Conservation (phyloP, 2,888 invertebrate genomes). For the Macroteleia sp. region DNA sequence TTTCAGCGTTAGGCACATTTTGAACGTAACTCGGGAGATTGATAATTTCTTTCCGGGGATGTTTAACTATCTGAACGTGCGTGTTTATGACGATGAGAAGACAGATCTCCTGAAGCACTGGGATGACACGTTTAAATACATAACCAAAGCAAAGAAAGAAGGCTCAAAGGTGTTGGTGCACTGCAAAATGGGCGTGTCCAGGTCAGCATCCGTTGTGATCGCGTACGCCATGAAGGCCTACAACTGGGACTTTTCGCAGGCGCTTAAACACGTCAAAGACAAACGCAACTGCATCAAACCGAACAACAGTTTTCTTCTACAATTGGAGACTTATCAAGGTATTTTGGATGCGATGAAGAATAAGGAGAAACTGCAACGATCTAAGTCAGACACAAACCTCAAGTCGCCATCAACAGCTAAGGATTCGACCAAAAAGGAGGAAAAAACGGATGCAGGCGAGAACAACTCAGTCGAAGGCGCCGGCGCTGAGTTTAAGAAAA, state of each 20-base stretch:
- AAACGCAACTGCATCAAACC: slow-evolving; percentile 97
- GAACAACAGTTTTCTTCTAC: slow-evolving; percentile 96
- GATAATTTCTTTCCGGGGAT: slow-evolving; percentile 99
- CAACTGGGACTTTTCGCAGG: slow-evolving; percentile 95
- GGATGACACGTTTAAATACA: slow-evolving; percentile 99
- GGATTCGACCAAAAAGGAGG: slow-evolving; percentile 76
- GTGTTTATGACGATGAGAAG: slow-evolving; percentile 98
- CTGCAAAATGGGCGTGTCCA: slow-evolving; percentile 99
- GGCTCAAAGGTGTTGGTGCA: slow-evolving; percentile 98
- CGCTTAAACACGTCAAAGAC: slow-evolving; percentile 94
- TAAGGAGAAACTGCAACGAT: slow-evolving; percentile 95
- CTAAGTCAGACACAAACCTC: slow-evolving; percentile 96
- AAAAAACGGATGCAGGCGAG: slow-evolving; percentile 70
- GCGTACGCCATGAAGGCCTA: slow-evolving; percentile 99
- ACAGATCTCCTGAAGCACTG: slow-evolving; percentile 98
- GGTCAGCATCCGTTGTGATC: slow-evolving; percentile 98
- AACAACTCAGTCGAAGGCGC: slow-evolving; percentile 69
- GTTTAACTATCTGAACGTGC: slow-evolving; percentile 97
- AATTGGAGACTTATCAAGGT: slow-evolving; percentile 97
- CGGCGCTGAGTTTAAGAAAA: slow-evolving; percentile 77
- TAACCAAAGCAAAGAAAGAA: slow-evolving; percentile 94
- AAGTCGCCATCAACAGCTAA: slow-evolving; percentile 88
- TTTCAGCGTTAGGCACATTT: slow-evolving; percentile 94
- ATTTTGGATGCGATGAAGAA: slow-evolving; percentile 98
- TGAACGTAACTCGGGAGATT: slow-evolving; percentile 99